Evolutionary conservation across 2,113 vertebrate species (phyloP).

Genomic region (Syrmaticus mikado): DNA sequence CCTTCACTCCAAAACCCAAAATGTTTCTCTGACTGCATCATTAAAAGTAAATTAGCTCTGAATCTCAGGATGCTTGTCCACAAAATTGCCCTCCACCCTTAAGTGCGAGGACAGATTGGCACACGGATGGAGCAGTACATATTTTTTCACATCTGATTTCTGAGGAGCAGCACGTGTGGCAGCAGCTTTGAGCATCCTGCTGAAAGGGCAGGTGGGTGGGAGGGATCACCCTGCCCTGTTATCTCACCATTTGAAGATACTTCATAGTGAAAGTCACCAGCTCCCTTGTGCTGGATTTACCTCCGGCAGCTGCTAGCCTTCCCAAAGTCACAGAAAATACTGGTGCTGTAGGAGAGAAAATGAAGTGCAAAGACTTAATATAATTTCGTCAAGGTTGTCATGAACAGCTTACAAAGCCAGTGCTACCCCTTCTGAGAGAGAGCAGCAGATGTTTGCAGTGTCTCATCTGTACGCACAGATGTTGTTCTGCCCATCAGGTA

Average conservation of each 20-base stretch:
- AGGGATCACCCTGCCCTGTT: neutral
- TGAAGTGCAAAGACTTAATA: conserved; percentile 1
- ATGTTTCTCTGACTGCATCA: neutral
- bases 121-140: neutral
- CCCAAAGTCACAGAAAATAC: neutral
- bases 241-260: neutral
- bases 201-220: neutral
- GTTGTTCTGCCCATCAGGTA: neutral
- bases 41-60: neutral
- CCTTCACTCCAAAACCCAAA: neutral
- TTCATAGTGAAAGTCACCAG: neutral
- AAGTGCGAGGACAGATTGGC: neutral
- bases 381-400: neutral
- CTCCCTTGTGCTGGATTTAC: neutral
- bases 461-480: neutral
- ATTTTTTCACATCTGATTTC: neutral
- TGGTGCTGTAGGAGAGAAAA: neutral
- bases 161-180: neutral
- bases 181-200: neutral
- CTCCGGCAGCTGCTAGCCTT: neutral
- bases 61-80: neutral
- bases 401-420: neutral
- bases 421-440: neutral
- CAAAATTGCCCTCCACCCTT: neutral
- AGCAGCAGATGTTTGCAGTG: neutral